Base-by-base conservation (phyloP, 2,888 invertebrate genomes). In the Abrostola tripartita region DNA sequence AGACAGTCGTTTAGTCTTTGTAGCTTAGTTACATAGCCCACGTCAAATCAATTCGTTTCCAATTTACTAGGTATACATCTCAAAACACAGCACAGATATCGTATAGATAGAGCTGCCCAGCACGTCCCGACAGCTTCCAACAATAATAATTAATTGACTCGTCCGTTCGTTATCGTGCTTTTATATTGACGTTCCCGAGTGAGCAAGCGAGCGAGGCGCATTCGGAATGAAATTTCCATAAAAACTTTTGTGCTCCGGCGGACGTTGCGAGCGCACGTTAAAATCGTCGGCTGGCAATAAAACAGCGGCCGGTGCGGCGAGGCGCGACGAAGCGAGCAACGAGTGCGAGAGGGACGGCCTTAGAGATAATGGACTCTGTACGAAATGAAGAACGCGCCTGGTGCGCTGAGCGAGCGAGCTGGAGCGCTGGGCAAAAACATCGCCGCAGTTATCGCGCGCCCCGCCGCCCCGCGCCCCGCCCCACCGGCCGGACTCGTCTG, bases 241-340 rank as follows among this genome's bases (percentile, higher is more conserved):
- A 94, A 94, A 94, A 94, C 94, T 94, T 94, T 94, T 94, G 94
- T 94, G 93, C 93, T 93, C 92, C 88, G 89, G 90, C 92, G 93
- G 93, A 94, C 94, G 94, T 94, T 93, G 94, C 91, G 94, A 94
- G 94, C 93, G 93, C 94, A 94, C 94, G 94, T 94, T 94, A 94
- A 94, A 94, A 94, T 93, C 93, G 93, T 94, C 93, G 93, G 93
- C 93, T 89, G 93, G 95, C 91, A 94, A 95, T 91, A 94, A 94
- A 94, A 95, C 94, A 90, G 95, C 95, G 90, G 95, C 92, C 90
- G 92, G 94, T 91, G 94, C 92, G 92, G 94, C 92, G 90, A 91
- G 92, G 93, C 92, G 93, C 88, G 92, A 92, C 94, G 90, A 88
- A 85, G 85, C 87, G 85, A 82, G 79, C 86, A 74, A 81, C 84